These are phyloP conservation scores for Centroberyx gerrardi DNA, from an alignment of 2,797 vertebrate genomes.

Conservation along the genomic window DNA sequence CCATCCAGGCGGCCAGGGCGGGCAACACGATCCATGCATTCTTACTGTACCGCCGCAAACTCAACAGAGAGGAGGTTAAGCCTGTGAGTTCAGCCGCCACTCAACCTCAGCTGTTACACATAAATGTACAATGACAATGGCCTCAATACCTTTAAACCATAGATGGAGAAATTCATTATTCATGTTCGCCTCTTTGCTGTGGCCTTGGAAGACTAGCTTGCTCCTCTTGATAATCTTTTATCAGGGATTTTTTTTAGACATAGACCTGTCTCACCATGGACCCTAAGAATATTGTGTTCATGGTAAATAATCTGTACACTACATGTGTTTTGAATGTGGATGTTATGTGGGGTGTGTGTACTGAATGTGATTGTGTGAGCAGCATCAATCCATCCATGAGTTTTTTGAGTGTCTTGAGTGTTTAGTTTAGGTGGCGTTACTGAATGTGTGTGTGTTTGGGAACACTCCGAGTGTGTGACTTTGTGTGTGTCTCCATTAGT, in stretches of 20 bases:
- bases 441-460: constrained; percentile 1
- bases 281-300: background rate
- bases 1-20: constrained; percentile 88
- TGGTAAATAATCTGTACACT: background rate
- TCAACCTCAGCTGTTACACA: background rate
- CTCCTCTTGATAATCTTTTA: background rate
- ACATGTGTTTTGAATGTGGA: constrained; percentile 12
- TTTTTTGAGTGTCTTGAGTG: constrained; percentile 25
- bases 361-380: constrained; percentile 17
- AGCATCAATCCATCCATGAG: constrained; percentile 25
- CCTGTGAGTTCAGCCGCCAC: constrained; percentile 79
- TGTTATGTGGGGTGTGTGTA: background rate
- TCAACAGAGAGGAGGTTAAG: constrained; percentile 88
- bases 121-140: background rate
- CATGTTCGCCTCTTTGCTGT: constrained; percentile 36
- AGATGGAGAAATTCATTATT: constrained; percentile 17
- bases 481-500: constrained; percentile 11
- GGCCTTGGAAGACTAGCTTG: background rate
- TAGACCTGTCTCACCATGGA: no score
- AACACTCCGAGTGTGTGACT: background rate
- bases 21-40: constrained; percentile 86
- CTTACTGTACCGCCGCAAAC: constrained; percentile 86
- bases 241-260: background rate
- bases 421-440: background rate
- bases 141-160: background rate